phyloP scores from a whole-genome alignment of 64 coral and sea anemone species.

The Orbicella faveolata region DNA sequence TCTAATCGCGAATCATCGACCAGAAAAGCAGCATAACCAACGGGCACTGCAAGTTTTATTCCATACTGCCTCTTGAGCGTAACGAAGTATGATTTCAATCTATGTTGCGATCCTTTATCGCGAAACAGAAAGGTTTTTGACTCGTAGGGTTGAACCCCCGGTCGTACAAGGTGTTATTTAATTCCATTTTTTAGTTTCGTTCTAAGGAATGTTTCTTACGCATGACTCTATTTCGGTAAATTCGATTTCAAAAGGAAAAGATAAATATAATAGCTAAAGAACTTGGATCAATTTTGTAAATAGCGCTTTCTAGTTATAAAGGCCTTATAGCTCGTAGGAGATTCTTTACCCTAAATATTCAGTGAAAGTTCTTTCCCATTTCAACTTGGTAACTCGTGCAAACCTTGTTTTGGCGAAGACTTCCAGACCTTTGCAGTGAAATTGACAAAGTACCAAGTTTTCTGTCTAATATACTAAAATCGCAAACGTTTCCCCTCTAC shows the following conservation, averaged over 20 bases:
- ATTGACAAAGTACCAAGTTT: neutral
- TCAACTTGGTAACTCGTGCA: neutral
- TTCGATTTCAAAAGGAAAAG: slow-evolving; percentile 9
- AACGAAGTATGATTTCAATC: neutral
- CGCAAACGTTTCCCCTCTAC: neutral
- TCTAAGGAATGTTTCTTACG: slow-evolving; percentile 10
- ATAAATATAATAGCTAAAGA: neutral
- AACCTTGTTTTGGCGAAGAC: neutral
- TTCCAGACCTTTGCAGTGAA: neutral
- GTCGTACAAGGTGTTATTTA: neutral
- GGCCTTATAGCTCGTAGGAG: neutral
- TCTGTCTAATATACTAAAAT: neutral
- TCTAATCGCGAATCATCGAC: neutral
- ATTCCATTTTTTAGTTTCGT: slow-evolving; percentile 37
- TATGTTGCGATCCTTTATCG: slow-evolving; percentile 8
- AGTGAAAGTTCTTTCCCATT: neutral
- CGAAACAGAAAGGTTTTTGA: slow-evolving; percentile 34
- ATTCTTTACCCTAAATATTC: neutral
- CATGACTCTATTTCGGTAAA: neutral
- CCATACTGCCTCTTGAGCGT: neutral
- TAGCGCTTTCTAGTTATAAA: neutral
- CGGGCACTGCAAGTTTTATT: neutral
- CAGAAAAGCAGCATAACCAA: neutral
- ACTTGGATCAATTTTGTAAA: slow-evolving; percentile 11
- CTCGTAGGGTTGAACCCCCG: slow-evolving; percentile 14